Base-by-base conservation (phyloP, 2,888 invertebrate genomes). In the Chelonus formosanus region DNA sequence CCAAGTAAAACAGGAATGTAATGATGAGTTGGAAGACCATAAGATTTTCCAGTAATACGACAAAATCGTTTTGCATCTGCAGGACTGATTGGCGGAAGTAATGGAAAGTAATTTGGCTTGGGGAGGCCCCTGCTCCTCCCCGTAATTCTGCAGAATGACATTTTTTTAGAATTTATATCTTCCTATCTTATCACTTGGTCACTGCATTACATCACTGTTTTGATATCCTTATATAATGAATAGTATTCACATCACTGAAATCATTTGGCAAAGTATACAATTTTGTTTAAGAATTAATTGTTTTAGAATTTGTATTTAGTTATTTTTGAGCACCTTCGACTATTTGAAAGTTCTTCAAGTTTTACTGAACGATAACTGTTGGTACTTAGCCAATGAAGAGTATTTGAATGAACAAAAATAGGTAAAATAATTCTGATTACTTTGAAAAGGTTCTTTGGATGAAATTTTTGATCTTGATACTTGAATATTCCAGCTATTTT, bases 91-190 rank as follows among this genome's bases (percentile, higher is more conserved):
- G 93, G 93, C 54, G 92, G 91, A 72, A 93, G 86, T 60, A 94
- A 86, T 31, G 94, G 93, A 78, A 93, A 91, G 81, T 93, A 94
- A 84, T 93, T 92, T 62, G 93, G 92, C 80, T 92, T 90, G 61
- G 93, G 93, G 78, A 93, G 88, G 77, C 92, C 90, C 75, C 91
- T 88, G 84, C 92, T 92, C 82, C 90, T 90, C 76, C 93, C 92
- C 67, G 93, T 94, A 75, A 93, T 92, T 83, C 92, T 90, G 84
- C 93, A 94, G 84, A 90, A 91, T 79, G 92, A 91, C 88, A 91
- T 90, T 55, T 50, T 61, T 53, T 44, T 50, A 47, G 47, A 53
- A 20, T 55, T 34, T 54, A 52, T 31, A 4, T 40, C 35, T 35
- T 32, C n/a, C 20, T 7, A 10, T 1, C 34, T 48, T 50, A 8